Base-by-base conservation (phyloP, 1,140 invertebrate genomes). In the Acromyrmex charruanus region DNA sequence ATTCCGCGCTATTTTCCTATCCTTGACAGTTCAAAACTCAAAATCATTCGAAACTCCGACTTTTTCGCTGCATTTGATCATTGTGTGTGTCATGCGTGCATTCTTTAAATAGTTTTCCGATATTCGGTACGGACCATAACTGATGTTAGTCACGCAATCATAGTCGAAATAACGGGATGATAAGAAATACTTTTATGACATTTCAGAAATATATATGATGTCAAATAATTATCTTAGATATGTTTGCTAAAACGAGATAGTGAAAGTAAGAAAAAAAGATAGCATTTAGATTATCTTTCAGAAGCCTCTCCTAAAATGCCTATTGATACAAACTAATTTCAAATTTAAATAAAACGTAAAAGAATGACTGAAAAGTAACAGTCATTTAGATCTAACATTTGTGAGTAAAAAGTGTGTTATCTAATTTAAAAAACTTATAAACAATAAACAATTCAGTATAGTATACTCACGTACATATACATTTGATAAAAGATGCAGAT, bases 1-100 rank as follows among this genome's bases (percentile, higher is more conserved):
- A 59, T 84, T 35, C 21, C 68, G 58, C 39, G 55, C 16, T 49
- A 59, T 55, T 75, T 59, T 61, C 68, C 44, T 51, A 35, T 74
- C 28, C 21, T 35, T 44, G 53, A 58, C 53, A 35, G 3, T n/a
- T 71, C 5, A 25, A 25, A 58, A 81, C 21, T 71, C 49, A 28
- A 81, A 71, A 53, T 10, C 44, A 21, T 58, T 35, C 4, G 7
- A 16, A 14, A 28, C 10, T 14, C 12, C 28, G 2, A 28, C 18
- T 81, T 9, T 28, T 59, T 72, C 7, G 51, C 18, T 6, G 28
- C 35, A 39, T 59, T 6, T 28, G 1, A 21, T 39, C 49, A 2
- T 35, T 53, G 12, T 31, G 12, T 39, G 14, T 16, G 14, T 18
- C 16, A 69, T 44, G 10, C 10, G 9, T 12, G 28, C 9, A 3